These are phyloP conservation scores for Gymnocypris eckloni DNA, from an alignment of 2,797 vertebrate genomes.

Conservation along the genomic window DNA sequence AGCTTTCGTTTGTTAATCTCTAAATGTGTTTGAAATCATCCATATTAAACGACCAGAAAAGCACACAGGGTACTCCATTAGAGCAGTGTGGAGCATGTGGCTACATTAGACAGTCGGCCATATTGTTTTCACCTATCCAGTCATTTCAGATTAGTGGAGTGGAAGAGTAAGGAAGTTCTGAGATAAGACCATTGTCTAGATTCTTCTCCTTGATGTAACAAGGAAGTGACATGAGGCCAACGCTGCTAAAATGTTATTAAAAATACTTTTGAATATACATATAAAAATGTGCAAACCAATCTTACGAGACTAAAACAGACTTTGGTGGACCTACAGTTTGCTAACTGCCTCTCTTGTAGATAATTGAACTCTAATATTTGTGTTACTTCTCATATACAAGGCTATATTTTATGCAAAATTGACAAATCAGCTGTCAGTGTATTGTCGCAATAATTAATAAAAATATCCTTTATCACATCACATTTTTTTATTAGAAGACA, in stretches of 20 bases:
- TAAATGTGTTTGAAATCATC: background rate
- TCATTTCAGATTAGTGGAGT: conserved; percentile 37
- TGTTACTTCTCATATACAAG: background rate
- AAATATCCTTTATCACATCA: background rate
- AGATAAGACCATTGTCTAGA: conserved; percentile 24
- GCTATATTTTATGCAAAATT: background rate
- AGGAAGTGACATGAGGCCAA: conserved; percentile 41
- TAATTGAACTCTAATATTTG: background rate
- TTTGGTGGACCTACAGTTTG: background rate
- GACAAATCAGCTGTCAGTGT: background rate
- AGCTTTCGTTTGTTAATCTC: background rate
- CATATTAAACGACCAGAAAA: background rate
- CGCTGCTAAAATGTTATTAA: background rate
- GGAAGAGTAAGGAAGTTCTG: conserved; percentile 24
- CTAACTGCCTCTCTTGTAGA: background rate
- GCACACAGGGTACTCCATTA: background rate
- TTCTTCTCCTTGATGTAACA: conserved; percentile 3
- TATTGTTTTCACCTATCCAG: conserved; percentile 45
- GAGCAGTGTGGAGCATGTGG: conserved; percentile 3
- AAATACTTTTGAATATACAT: background rate
- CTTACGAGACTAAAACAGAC: background rate
- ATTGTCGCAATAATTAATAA: background rate
- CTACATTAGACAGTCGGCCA: conserved; percentile 34
- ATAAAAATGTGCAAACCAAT: background rate
- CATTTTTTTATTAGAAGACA: background rate